These are phyloP conservation scores for Mizuhopecten yessoensis DNA, from an alignment of 1,140 invertebrate species.

Conservation along the genomic window DNA sequence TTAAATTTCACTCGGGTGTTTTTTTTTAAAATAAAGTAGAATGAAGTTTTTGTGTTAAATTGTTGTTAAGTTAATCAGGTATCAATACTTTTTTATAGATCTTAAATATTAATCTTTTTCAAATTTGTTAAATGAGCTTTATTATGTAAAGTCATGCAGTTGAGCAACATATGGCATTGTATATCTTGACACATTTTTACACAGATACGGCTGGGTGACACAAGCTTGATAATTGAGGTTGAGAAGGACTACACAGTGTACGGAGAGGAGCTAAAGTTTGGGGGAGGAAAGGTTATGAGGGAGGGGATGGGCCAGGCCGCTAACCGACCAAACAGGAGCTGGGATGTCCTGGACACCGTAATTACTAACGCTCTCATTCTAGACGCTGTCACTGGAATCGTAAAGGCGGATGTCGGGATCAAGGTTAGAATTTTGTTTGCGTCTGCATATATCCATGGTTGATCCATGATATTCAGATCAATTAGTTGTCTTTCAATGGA, in stretches of 20 bases:
- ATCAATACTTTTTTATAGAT: too few relatives aligned
- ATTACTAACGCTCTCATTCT: conserved; percentile 83
- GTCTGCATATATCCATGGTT: too few relatives aligned
- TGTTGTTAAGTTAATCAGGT: too few relatives aligned
- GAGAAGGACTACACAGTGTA: conserved; percentile 81
- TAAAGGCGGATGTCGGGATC: conserved; percentile 84
- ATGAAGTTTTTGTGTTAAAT: too few relatives aligned
- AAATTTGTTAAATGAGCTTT: too few relatives aligned
- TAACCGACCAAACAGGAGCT: conserved; percentile 63
- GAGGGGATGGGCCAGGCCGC: conserved; percentile 83
- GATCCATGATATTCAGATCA: too few relatives aligned
- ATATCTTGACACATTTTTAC: neutral
- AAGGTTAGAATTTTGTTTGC: conserved; percentile 71
- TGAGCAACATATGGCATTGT: too few relatives aligned
- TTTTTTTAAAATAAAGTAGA: too few relatives aligned
- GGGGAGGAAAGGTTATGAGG: conserved; percentile 82
- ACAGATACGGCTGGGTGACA: conserved; percentile 81
- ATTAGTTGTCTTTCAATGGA: too few relatives aligned
- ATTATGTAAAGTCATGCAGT: too few relatives aligned
- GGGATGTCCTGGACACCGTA: conserved; percentile 81
- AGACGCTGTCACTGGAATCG: conserved; percentile 80
- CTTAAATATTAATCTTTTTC: too few relatives aligned
- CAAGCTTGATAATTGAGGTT: conserved; percentile 80
- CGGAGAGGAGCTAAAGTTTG: conserved; percentile 83
- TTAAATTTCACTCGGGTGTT: too few relatives aligned